A percentile compares a stretch with the other conserved stretches of the same genome.
These are phyloP conservation scores for Acleris cristana DNA, from an alignment of 2,888 invertebrate species.

Conservation along the genomic window DNA sequence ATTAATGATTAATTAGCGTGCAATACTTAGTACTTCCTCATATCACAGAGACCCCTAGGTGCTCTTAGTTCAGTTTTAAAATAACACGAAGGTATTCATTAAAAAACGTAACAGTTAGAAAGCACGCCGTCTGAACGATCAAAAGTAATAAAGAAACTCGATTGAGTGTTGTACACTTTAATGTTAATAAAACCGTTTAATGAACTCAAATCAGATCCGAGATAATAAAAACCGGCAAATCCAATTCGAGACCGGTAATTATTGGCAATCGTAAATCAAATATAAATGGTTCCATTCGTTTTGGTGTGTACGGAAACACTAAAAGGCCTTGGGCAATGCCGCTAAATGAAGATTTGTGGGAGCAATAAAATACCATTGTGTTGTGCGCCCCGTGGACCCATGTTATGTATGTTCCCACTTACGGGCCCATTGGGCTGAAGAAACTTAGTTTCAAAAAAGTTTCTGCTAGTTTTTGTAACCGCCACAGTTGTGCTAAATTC, in stretches of 20 bases:
- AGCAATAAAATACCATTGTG: conserved; percentile 62
- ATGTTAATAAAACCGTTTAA: conserved; percentile 18
- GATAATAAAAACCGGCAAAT: conserved; percentile 45
- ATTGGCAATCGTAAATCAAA: conserved; percentile 66
- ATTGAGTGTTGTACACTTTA: neutral
- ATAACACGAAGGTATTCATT: too few relatives aligned
- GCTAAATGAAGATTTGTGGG: conserved; percentile 72
- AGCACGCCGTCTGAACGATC: too few relatives aligned
- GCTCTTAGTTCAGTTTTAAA: too few relatives aligned
- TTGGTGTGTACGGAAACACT: conserved; percentile 55
- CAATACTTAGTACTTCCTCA: too few relatives aligned
- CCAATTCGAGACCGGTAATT: conserved; percentile 57
- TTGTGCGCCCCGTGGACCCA: conserved; percentile 24
- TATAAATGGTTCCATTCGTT: conserved; percentile 63
- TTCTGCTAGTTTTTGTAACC: neutral
- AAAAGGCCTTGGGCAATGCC: conserved; percentile 56
- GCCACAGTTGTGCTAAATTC: too few relatives aligned
- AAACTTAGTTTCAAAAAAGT: neutral
- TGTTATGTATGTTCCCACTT: conserved; percentile 30
- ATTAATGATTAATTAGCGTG: too few relatives aligned
- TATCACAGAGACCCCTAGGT: too few relatives aligned
- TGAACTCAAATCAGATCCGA: conserved; percentile 21
- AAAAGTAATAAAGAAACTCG: neutral
- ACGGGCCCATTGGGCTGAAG: neutral
- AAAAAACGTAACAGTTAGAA: too few relatives aligned